A percentile compares a stretch with the other conserved stretches of the same genome.
These are phyloP conservation scores for Illadopsis cleaveri DNA, from an alignment of 2,113 vertebrate genomes.

Conservation along the genomic window DNA sequence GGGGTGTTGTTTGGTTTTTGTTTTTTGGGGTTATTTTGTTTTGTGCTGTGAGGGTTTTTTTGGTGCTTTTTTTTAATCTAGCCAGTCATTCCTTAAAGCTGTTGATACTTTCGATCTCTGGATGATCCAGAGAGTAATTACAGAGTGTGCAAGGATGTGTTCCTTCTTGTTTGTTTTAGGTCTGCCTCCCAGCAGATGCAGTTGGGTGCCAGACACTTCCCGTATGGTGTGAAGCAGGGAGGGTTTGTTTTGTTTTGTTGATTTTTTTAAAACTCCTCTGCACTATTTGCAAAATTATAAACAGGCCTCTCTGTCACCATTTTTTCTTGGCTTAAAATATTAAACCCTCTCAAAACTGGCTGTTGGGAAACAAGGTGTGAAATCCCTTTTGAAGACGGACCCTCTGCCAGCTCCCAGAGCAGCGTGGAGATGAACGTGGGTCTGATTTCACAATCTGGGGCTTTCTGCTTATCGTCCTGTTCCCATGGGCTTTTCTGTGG, in stretches of 20 bases:
- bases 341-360: not conserved
- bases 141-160: not conserved
- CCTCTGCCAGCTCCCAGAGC: not conserved
- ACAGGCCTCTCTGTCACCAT: not conserved
- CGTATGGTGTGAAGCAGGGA: not conserved
- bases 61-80: not conserved
- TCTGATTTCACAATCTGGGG: not conserved
- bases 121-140: not conserved
- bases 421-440: fast-evolving
- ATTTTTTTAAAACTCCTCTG: not conserved
- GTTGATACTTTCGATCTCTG: not conserved
- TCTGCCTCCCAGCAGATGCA: not conserved
- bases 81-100: not conserved
- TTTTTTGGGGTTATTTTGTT: no score
- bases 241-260: not conserved
- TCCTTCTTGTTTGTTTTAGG: not conserved
- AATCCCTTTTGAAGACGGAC: not conserved
- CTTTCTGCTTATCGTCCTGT: not conserved
- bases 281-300: not conserved
- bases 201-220: not conserved
- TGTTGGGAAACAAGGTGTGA: not conserved
- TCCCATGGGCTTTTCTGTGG: constrained; percentile 22
- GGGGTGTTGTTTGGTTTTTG: no score
- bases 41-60: no score
- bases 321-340: not conserved